Conservation (phyloP, 2,888 invertebrate genomes). For the Adelognathus sp. region DNA sequence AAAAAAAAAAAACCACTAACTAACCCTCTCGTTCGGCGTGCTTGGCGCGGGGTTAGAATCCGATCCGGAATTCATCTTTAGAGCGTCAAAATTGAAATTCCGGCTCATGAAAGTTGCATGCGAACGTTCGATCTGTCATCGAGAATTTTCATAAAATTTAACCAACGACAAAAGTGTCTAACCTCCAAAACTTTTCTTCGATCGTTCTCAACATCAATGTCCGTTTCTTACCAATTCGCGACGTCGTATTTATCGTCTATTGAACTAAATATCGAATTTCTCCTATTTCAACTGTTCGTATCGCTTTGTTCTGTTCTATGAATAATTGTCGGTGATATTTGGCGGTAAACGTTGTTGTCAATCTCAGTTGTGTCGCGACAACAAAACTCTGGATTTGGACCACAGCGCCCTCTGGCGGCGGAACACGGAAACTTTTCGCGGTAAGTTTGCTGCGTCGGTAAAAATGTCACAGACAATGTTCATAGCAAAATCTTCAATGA, state of each 20-base stretch:
- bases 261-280: not conserved
- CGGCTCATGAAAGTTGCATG: not conserved
- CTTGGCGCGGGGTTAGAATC: constrained; percentile 16
- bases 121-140: not conserved
- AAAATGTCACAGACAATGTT: no score
- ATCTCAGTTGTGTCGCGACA: not conserved
- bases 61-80: constrained; percentile 41
- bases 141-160: not conserved
- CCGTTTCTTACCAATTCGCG: not conserved
- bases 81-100: not conserved
- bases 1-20: not conserved
- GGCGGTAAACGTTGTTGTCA: not conserved
- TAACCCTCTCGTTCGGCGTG: constrained; percentile 34
- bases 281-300: not conserved
- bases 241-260: not conserved
- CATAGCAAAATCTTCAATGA: not conserved
- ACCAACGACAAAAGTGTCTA: not conserved
- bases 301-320: not conserved
- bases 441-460: not conserved
- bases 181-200: not conserved
- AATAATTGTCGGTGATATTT: not conserved
- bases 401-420: not conserved
- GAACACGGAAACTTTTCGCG: not conserved
- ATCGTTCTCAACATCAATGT: not conserved
- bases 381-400: not conserved